phyloP scores from a whole-genome alignment of 2,113 vertebrate genomes.

The Manacus vitellinus region DNA sequence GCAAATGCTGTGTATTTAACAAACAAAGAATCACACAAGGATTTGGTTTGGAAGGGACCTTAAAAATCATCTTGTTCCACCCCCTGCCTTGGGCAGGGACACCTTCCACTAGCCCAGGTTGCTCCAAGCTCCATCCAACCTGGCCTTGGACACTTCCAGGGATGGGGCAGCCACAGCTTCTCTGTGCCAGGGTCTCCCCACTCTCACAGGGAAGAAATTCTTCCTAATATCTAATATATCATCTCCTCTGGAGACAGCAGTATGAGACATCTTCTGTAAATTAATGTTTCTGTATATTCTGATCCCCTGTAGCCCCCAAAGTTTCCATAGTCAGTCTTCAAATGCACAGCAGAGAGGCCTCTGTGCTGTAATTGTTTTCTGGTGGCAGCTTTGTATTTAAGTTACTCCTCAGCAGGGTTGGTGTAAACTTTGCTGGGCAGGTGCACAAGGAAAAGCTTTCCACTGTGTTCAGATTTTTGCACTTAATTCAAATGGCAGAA shows the following conservation, averaged over 20 bases:
- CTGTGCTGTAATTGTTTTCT: background rate
- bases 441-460: background rate
- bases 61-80: background rate
- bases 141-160: background rate
- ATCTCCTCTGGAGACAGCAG: background rate
- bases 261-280: background rate
- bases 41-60: background rate
- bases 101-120: rapidly evolving
- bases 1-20: background rate
- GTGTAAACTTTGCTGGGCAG: background rate
- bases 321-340: background rate
- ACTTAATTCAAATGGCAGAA: background rate
- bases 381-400: background rate
- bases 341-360: background rate
- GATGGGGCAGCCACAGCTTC: background rate
- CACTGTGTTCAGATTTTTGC: background rate
- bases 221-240: no score
- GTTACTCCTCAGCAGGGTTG: background rate
- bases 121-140: rapidly evolving
- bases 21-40: background rate
- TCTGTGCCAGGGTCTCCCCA: rapidly evolving
- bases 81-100: background rate
- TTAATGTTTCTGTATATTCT: background rate
- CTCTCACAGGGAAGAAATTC: background rate
- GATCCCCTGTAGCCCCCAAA: background rate